Conservation (phyloP, 2,797 vertebrate genomes). For the Sebastes goodei region DNA sequence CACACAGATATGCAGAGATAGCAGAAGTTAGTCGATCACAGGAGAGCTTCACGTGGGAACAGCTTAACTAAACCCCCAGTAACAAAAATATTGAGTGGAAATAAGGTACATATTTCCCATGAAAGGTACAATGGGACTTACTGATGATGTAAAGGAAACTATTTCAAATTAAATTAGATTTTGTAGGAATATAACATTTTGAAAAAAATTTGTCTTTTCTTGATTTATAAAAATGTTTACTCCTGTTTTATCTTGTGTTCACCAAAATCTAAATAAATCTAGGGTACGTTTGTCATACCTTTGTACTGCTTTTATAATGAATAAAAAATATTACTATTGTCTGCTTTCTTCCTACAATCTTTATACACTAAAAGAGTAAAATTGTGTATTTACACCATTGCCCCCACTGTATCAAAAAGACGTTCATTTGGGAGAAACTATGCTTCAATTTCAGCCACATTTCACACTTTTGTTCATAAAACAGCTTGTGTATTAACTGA, state of each 20-base stretch:
- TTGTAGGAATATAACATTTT: neutral
- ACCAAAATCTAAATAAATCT: neutral
- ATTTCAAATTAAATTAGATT: neutral
- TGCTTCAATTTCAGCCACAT: neutral
- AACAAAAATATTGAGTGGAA: neutral
- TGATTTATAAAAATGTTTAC: neutral
- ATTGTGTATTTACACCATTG: neutral
- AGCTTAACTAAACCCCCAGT: neutral
- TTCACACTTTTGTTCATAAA: neutral
- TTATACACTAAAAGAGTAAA: neutral
- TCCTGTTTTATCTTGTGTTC: neutral
- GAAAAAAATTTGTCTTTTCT: neutral
- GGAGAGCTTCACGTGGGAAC: conserved; percentile 7
- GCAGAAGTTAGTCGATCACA: conserved; percentile 42
- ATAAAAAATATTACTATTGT: neutral
- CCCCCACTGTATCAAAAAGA: neutral
- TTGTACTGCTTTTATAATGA: neutral
- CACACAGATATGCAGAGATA: conserved; percentile 63
- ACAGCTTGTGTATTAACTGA: neutral
- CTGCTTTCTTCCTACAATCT: neutral
- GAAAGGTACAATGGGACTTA: neutral
- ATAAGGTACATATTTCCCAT: neutral
- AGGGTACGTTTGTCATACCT: neutral
- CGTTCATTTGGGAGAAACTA: neutral
- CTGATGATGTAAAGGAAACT: neutral